Conservation (phyloP, 1,140 invertebrate genomes). For the Artemia franciscana region DNA sequence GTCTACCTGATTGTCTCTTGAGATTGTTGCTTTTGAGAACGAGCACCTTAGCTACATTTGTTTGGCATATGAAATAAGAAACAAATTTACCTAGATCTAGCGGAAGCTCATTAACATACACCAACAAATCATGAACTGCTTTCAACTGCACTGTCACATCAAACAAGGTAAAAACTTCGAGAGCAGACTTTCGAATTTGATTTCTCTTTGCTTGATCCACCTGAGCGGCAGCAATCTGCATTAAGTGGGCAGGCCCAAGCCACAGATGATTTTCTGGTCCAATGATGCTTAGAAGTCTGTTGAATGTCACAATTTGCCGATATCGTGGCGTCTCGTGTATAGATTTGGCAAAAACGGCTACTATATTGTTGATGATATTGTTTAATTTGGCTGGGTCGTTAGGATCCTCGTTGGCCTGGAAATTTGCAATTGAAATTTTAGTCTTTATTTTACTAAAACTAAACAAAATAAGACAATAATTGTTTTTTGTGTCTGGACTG, state of each 20-base stretch:
- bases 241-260: constrained; percentile 21
- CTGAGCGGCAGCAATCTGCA: constrained; percentile 12
- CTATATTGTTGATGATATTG: constrained; percentile 24
- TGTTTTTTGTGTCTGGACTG: no score
- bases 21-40: no score
- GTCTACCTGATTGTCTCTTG: no score
- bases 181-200: neutral
- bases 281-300: constrained; percentile 46
- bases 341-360: constrained; percentile 72
- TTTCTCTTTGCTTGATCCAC: neutral
- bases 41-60: no score
- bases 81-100: neutral
- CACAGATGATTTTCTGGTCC: constrained; percentile 43
- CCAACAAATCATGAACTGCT: neutral
- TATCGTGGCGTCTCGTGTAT: constrained; percentile 73
- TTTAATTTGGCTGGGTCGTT: neutral
- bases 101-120: neutral
- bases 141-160: neutral
- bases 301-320: constrained; percentile 49
- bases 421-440: no score
- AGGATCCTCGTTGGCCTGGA: neutral
- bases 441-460: no score
- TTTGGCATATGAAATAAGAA: no score
- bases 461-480: no score
- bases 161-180: neutral